Base-by-base conservation (phyloP, 2,888 invertebrate species). In the Torymus aiolomorphi region DNA sequence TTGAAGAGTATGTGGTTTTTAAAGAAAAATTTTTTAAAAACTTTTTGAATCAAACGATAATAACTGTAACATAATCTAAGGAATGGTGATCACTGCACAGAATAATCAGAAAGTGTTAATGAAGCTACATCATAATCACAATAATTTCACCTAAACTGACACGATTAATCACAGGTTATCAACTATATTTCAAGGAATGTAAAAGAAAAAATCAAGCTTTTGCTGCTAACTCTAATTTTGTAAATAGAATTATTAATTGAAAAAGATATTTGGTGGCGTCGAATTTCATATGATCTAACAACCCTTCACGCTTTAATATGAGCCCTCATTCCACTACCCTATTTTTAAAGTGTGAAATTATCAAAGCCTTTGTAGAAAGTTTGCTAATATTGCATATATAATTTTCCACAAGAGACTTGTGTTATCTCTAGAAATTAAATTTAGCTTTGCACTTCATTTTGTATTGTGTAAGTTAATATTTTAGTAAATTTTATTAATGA, bases 161-260 rank as follows among this genome's bases (percentile, higher is more conserved):
- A 63, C 2, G 31, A 56, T 56, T 42, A 16, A 20, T 16, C 31
- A 56, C 61, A 13, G 65, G 62, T 59, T 51, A 66, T 52, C 5
- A 72, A 66, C 52, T 75, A 42, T 61, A 51, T 54, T 66, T 72
- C 16, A 80, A 52, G 18, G 66, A 42, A 49, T 71, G 49, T 63
- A 63, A 20, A 66, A 72, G 56, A 69, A 18, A 20, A 51, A 57
- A 20, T 62, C 49, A 72, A 72, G 18, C 62, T 16, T 63, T 63
- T 76, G 76, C 51, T 74, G 70, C 65, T 74, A 42, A 74, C 56
- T 71, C n/a, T 66, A 70, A 69, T 78, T 80, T 80, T 80, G 80
- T 80, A 80, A 70, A 80, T 80, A 80, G 77, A 71, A 65, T 74
- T 67, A 63, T 72, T 67, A 59, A 74, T 66, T 42, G 20, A 76